Base-by-base conservation (phyloP, 2,797 vertebrate species). In the Sciaenops ocellatus region DNA sequence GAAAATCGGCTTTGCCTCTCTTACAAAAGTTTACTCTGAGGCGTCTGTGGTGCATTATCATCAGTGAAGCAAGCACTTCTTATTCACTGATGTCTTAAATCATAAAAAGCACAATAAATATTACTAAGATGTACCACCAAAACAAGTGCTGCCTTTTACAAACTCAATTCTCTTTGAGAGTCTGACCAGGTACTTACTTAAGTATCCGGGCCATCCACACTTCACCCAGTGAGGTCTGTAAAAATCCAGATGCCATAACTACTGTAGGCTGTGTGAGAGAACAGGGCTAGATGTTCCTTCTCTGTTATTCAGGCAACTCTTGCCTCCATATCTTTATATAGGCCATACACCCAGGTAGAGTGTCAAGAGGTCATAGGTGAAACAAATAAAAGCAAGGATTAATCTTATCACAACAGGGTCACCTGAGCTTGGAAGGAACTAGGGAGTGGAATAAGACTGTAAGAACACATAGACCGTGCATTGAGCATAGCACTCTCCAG, bases 171-270 rank as follows among this genome's bases (percentile, higher is more conserved):
- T 75, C 38, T 61, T 9, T 13, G n/a, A 65, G 20, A 69, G 28
- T 18, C 60, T 51, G 51, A 75, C 67, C 48, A 51, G 65, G 51
- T 51, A 84, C 92, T 88, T 92, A 93, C 91, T 87, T 67, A 59
- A 91, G 56, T 69, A 90, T 85, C 7, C 13, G 82, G 78, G 87
- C 55, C 67, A 92, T 90, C 90, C 87, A 90, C 63, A 92, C 86
- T 65, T 93, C 89, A 70, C 79, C 83, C 42, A 88, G 15, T 9
- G 82, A 83, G 12, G 73, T 81, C 56, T 87, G 86, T 77, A 93
- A 87, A 87, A 82, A 75, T 18, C 85, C 75, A 68, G 75, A 78
- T 7, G 90, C 86, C 93, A 93, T 94, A 70, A 34, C 54, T 54
- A 34, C 6, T 47, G 16, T 6, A 42, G n/a, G 5, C 62, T 34